Evolutionary conservation across 1,140 invertebrate genomes (phyloP).

Genomic region (Bombus fervidus): DNA sequence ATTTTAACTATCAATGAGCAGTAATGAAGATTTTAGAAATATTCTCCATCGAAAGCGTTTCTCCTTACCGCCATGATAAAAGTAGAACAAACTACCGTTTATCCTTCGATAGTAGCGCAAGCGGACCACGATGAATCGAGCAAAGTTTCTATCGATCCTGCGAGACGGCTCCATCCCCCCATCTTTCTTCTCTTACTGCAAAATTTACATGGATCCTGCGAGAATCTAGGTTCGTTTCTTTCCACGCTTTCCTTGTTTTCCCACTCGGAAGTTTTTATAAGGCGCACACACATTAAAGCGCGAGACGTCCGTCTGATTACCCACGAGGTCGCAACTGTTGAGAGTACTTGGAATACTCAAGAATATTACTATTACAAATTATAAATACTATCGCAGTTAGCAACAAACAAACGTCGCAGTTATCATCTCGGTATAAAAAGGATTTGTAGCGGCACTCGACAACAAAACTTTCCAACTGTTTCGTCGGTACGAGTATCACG

Average conservation of each 20-base stretch:
- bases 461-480: too few species aligned
- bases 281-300: conserved; percentile 26
- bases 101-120: conserved; percentile 25
- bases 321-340: conserved; percentile 35
- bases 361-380: background rate
- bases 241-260: background rate
- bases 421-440: background rate
- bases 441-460: background rate
- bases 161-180: conserved; percentile 17
- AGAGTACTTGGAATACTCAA: background rate
- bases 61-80: background rate
- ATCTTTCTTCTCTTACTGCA: background rate
- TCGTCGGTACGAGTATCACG: too few species aligned
- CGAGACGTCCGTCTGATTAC: conserved; percentile 56
- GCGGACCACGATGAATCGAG: conserved; percentile 38
- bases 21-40: background rate
- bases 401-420: too few species aligned
- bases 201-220: conserved; percentile 44
- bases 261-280: conserved; percentile 24
- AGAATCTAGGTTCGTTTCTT: conserved; percentile 24
- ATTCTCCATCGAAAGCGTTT: background rate
- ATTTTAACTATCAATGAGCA: background rate
- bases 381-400: background rate
- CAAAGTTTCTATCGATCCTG: conserved; percentile 48
- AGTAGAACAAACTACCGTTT: conserved; percentile 6